Conservation (phyloP, 1,140 invertebrate genomes). For the Venustaconcha ellipsiformis region DNA sequence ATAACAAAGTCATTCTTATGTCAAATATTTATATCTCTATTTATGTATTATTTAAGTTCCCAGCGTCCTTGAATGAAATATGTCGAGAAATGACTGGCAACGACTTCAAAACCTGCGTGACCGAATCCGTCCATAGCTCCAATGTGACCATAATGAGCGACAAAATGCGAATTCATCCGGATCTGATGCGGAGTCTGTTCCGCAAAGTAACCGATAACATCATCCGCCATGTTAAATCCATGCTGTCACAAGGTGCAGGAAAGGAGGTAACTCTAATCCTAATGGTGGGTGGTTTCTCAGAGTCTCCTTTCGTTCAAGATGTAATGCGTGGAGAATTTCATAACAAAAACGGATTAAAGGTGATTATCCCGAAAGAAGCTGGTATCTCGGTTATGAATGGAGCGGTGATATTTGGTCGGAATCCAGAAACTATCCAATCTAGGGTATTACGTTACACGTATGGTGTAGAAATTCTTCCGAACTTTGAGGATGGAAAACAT, state of each 20-base stretch:
- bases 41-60: neutral
- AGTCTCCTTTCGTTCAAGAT: slow-evolving; percentile 20
- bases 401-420: slow-evolving; percentile 15
- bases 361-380: slow-evolving; percentile 3
- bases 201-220: neutral
- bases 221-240: neutral
- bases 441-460: slow-evolving; percentile 19
- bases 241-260: neutral
- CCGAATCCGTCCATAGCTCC: neutral
- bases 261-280: neutral
- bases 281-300: slow-evolving; percentile 27
- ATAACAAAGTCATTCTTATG: too few relatives aligned
- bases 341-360: neutral
- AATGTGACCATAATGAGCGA: neutral
- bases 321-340: slow-evolving; percentile 4
- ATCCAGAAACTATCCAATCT: slow-evolving; percentile 15
- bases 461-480: slow-evolving; percentile 6
- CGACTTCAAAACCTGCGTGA: neutral
- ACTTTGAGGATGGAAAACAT: slow-evolving; percentile 13
- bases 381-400: slow-evolving; percentile 12
- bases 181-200: neutral
- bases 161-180: neutral
- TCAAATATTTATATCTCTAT: too few relatives aligned
- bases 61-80: slow-evolving; percentile 9
- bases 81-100: neutral